Evolutionary conservation across 1,140 invertebrate species (phyloP), one percentile per base, ranked within the genome.

Genomic region (Aethina tumida): DNA sequence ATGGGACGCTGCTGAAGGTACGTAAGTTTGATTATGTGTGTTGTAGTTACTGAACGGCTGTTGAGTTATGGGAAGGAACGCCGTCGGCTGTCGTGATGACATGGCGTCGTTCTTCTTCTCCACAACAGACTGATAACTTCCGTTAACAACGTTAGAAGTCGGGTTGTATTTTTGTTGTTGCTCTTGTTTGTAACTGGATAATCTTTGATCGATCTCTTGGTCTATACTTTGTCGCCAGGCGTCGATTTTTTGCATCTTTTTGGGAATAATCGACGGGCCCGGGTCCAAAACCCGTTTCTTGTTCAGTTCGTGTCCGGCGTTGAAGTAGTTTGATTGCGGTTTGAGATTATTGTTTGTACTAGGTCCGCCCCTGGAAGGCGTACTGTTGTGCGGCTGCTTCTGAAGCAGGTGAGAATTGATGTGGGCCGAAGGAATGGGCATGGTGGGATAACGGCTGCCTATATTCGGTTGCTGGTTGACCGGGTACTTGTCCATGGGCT

Each of bases 161-260:
- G 34, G 21, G 15, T 8, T 36, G 24, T 36, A 22, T 24, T 36
- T 28, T 37, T 27, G 15, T 37, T 49, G 39, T 20, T 47, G 38
- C 32, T 45, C 42, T 32, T 52, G 50, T 30, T 49, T 51, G 28
- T 58, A 58, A 0, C 56, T 53, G 0, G 60, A 59, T 2, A 74
- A 47, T 31, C 63, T 65, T 40, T 73, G 65, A 26, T 74, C 68
- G 8, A 71, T 71, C 49, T 73, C 67, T 33, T 69, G 62, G 41
- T 75, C 70, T 28, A 69, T 68, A 0, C 60, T 60, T 29, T 67
- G 50, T 34, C 64, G 52, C 73, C 73, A 75, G 2, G 59, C 53
- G 39, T 72, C 70, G 1, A 66, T 39, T 43, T 67, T 67, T 0
- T 69, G 50, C 10, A 69, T 61, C 48, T 76, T 65, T 41, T 47